Evolutionary conservation across 2,113 vertebrate genomes (phyloP).

Genomic region (Coturnix japonica): DNA sequence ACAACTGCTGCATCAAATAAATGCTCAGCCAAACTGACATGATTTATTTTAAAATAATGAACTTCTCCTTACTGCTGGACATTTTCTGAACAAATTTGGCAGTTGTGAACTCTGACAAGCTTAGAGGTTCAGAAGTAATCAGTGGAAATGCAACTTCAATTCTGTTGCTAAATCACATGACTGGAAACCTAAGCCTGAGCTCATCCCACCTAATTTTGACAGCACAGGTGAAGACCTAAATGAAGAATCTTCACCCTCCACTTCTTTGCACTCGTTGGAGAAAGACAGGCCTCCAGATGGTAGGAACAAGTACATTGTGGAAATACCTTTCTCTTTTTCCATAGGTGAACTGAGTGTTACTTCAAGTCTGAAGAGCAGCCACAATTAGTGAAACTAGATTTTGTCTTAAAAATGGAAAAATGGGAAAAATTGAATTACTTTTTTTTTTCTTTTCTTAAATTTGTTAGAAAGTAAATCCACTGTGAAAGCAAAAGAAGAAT

Average conservation of each 20-base stretch:
- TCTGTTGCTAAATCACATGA: neutral
- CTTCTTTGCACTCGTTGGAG: neutral
- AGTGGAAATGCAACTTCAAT: neutral
- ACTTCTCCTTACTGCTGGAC: slow-evolving; percentile 4
- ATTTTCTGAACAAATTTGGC: neutral
- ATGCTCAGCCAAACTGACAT: neutral
- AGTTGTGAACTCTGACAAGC: neutral
- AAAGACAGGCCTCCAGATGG: neutral
- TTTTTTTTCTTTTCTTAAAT: neutral
- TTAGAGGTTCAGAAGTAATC: neutral
- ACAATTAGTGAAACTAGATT: neutral
- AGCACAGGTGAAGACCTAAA: neutral
- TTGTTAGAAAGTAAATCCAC: neutral
- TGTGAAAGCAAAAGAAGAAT: neutral
- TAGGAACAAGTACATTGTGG: neutral
- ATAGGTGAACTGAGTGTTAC: neutral
- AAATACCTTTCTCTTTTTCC: neutral
- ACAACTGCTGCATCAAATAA: slow-evolving; percentile 3
- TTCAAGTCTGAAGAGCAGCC: neutral
- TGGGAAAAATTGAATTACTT: neutral
- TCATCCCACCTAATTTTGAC: neutral
- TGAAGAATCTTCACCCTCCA: neutral
- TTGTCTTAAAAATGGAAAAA: neutral
- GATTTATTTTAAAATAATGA: slow-evolving; percentile 41
- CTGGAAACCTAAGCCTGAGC: neutral